Conservation (phyloP, 2,113 vertebrate genomes). For the Piaya cayana region DNA sequence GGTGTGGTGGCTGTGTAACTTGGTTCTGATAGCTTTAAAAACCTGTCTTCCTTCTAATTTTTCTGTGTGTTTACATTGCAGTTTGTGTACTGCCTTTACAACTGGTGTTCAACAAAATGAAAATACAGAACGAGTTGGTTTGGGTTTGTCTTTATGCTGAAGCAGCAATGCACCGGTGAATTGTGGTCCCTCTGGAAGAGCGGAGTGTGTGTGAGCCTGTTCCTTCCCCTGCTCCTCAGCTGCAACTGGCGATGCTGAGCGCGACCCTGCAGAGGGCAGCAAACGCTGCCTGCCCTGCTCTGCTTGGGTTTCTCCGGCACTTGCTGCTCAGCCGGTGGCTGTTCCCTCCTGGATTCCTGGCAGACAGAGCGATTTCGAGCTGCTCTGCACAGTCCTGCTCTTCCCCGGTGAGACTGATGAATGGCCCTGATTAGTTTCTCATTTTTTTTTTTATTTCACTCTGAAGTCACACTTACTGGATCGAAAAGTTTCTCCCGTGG, state of each 20-base stretch:
- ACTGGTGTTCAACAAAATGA: background rate
- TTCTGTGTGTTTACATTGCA: background rate
- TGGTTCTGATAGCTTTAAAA: background rate
- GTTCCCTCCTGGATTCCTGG: background rate
- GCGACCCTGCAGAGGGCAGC: slow-evolving; percentile 53
- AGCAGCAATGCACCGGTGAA: background rate
- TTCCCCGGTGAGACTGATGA: slow-evolving; percentile 14
- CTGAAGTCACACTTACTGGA: background rate
- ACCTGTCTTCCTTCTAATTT: background rate
- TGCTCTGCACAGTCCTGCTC: background rate
- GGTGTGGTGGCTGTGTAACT: background rate
- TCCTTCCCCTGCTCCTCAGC: background rate
- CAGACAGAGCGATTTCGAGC: background rate
- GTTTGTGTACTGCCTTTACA: background rate
- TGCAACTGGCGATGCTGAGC: background rate
- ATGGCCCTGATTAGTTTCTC: background rate
- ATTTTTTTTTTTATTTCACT: background rate
- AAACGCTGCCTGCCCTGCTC: background rate
- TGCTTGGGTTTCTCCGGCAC: fast-evolving
- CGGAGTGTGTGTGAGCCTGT: background rate
- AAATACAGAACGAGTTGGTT: background rate
- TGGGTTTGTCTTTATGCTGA: background rate
- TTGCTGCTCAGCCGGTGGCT: background rate
- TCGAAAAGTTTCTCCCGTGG: slow-evolving; percentile 39
- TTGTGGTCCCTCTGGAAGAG: background rate